These are phyloP conservation scores for Micromys minutus DNA, from an alignment of 2,113 vertebrate genomes.

Conservation along the genomic window DNA sequence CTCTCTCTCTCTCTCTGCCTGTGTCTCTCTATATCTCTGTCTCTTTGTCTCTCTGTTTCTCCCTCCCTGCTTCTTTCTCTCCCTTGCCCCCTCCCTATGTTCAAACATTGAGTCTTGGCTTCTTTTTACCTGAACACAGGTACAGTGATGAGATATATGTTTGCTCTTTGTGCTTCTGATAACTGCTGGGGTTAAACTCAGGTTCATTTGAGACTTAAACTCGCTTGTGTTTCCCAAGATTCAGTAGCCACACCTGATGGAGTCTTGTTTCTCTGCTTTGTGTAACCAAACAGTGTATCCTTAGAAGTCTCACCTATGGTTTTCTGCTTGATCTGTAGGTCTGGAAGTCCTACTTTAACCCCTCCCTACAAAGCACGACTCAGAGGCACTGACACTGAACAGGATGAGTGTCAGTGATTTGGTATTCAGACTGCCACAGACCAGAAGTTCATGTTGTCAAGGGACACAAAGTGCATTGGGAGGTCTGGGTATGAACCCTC, in stretches of 20 bases:
- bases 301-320: not conserved
- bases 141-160: not conserved
- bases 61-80: too few relatives aligned
- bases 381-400: not conserved
- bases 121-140: not conserved
- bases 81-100: not conserved
- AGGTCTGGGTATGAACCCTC: not conserved
- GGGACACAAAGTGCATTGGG: not conserved
- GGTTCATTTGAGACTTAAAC: not conserved
- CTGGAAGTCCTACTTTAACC: not conserved
- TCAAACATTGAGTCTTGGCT: not conserved
- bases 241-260: not conserved
- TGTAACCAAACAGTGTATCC: not conserved
- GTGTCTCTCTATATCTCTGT: too few relatives aligned
- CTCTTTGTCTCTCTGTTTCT: not conserved
- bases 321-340: constrained; percentile 4
- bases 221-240: not conserved
- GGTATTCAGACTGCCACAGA: not conserved
- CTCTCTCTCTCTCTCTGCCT: not conserved
- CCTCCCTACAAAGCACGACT: not conserved
- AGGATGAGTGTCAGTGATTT: not conserved
- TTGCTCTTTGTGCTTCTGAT: not conserved
- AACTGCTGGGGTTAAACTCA: not conserved
- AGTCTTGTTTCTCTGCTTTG: not conserved
- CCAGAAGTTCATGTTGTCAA: not conserved